Evolutionary conservation across 2,797 vertebrate species (phyloP).

Genomic region (Sandelia bainsii): DNA sequence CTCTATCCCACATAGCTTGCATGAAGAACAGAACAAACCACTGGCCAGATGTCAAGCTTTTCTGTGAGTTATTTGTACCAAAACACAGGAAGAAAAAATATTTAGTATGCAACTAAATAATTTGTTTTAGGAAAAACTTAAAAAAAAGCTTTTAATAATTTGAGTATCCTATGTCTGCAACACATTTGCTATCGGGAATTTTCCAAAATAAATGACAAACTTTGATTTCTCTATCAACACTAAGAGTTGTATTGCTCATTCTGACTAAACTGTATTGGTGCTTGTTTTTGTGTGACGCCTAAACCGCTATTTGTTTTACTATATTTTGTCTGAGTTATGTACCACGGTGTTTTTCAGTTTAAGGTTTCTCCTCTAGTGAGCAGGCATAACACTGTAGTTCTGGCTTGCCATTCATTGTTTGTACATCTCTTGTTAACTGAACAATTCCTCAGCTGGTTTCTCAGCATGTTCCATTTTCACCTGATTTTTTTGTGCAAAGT

Average conservation of each 20-base stretch:
- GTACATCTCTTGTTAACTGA: background rate
- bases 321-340: background rate
- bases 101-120: conserved; percentile 38
- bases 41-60: conserved; percentile 69
- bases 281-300: conserved; percentile 12
- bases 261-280: conserved; percentile 16
- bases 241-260: conserved; percentile 22
- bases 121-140: conserved; percentile 56
- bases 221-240: conserved; percentile 47
- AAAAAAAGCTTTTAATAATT: conserved; percentile 41
- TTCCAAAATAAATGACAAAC: conserved; percentile 66
- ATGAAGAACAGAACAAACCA: conserved; percentile 53
- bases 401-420: background rate
- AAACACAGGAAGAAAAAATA: conserved; percentile 51
- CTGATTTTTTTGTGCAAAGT: too few species aligned
- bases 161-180: conserved; percentile 33
- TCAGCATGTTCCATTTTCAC: too few species aligned
- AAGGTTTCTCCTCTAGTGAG: background rate
- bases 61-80: conserved; percentile 58
- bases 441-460: conserved; percentile 7
- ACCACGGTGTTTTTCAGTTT: background rate
- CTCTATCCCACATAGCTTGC: conserved; percentile 45
- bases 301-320: conserved; percentile 15
- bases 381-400: background rate
- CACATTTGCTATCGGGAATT: conserved; percentile 49